phyloP scores from a whole-genome alignment of 2,113 vertebrate genomes.

The Bettongia penicillata region DNA sequence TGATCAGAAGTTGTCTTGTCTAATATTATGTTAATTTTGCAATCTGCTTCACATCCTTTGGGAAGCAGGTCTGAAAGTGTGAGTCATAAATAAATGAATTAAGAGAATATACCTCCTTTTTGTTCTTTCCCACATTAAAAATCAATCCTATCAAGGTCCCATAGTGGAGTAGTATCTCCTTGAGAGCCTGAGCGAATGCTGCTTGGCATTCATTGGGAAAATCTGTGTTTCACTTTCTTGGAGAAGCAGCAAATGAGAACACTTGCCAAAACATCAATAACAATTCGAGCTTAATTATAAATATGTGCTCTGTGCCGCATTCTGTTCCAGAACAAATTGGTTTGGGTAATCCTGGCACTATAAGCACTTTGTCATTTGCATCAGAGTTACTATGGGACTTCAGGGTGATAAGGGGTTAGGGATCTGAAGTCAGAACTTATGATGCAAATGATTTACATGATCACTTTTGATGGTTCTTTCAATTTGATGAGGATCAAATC shows the following conservation, averaged over 20 bases:
- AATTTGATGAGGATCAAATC: background rate
- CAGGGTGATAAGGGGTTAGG: background rate
- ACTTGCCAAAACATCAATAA: background rate
- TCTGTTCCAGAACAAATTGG: background rate
- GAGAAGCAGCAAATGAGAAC: background rate
- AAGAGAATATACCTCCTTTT: background rate
- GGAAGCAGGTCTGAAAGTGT: background rate
- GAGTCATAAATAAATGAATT: background rate
- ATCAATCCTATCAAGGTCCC: background rate
- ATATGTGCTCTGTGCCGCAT: constrained; percentile 2
- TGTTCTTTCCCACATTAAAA: background rate
- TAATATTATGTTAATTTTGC: background rate
- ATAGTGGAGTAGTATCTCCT: accelerated
- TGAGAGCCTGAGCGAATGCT: background rate
- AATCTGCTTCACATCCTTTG: background rate
- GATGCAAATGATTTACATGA: background rate
- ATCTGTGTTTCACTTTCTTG: constrained; percentile 22
- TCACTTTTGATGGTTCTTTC: background rate
- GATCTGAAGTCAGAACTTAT: background rate
- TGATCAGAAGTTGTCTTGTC: background rate
- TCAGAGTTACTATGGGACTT: background rate
- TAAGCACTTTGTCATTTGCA: background rate
- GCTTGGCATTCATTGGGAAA: background rate
- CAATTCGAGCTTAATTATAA: constrained; percentile 28
- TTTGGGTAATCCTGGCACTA: background rate